phyloP scores from a whole-genome alignment of 2,113 vertebrate genomes.

The Caranx ignobilis region DNA sequence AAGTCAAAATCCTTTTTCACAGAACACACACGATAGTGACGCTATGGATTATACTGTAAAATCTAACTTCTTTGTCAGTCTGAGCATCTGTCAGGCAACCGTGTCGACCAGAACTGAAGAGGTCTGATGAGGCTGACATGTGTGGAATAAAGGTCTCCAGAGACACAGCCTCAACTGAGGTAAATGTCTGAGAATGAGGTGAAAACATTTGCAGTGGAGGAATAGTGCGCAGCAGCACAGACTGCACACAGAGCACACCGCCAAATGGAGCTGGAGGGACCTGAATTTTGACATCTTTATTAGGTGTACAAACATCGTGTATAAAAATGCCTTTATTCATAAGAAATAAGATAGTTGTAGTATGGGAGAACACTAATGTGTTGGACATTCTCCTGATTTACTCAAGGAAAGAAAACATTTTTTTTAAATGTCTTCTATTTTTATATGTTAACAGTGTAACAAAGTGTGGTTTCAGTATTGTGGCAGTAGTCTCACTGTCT shows the following conservation, averaged over 20 bases:
- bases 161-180: conserved; percentile 24
- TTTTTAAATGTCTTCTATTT: not conserved
- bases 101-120: conserved; percentile 24
- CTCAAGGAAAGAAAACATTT: not conserved
- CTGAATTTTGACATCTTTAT: conserved; percentile 4
- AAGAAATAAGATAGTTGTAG: not conserved
- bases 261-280: conserved; percentile 4
- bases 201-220: conserved; percentile 37
- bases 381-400: not conserved
- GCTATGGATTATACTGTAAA: conserved; percentile 9
- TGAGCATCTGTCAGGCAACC: not conserved
- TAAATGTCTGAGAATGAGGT: conserved; percentile 53
- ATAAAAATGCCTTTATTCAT: not conserved
- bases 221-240: not conserved
- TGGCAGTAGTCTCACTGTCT: not conserved
- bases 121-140: conserved; percentile 36
- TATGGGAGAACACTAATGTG: not conserved
- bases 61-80: conserved; percentile 8
- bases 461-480: not conserved
- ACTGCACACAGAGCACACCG: not conserved
- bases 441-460: no score
- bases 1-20: not conserved
- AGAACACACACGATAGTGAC: not conserved
- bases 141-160: conserved; percentile 46
- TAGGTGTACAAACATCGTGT: conserved; percentile 4